These are phyloP conservation scores for Parotocinclus haroldoi DNA, from an alignment of 2,797 vertebrate species.

Conservation along the genomic window DNA sequence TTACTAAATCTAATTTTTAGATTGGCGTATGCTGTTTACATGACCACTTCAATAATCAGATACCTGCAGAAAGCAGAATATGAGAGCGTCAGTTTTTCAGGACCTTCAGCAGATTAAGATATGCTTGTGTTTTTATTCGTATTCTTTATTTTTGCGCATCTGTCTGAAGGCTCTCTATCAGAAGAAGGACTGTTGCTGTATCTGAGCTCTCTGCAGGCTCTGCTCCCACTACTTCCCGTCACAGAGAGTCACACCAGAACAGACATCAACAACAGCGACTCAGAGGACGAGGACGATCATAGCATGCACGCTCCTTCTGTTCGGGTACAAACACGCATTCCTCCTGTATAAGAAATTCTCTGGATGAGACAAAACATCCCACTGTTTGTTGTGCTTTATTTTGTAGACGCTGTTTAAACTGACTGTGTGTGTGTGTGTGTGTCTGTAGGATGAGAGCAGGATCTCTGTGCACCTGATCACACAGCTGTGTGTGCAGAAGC, in stretches of 20 bases:
- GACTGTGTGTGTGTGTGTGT: constrained; percentile 9
- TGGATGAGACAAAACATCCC: too few relatives aligned
- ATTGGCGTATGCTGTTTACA: too few relatives aligned
- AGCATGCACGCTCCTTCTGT: constrained; percentile 63
- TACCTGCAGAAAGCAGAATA: too few relatives aligned
- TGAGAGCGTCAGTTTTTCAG: too few relatives aligned
- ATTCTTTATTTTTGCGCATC: too few relatives aligned
- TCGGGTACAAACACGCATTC: constrained; percentile 65
- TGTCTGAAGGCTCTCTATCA: constrained; percentile 75
- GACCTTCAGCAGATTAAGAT: too few relatives aligned
- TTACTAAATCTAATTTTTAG: too few relatives aligned
- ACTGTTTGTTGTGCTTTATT: too few relatives aligned
- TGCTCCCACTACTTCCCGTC: constrained; percentile 85
- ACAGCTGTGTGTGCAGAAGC: constrained; percentile 89
- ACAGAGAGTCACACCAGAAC: constrained; percentile 72
- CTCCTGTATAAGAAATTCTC: too few relatives aligned
- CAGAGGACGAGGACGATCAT: constrained; percentile 86
- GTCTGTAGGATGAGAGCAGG: constrained; percentile 78
- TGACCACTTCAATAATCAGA: too few relatives aligned
- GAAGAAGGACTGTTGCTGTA: constrained; percentile 91
- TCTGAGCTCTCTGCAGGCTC: constrained; percentile 82
- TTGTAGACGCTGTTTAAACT: too few relatives aligned
- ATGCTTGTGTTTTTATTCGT: too few relatives aligned
- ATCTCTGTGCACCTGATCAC: constrained; percentile 88
- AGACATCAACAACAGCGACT: constrained; percentile 85